Evolutionary conservation across 1,140 invertebrate genomes (phyloP), one percentile per base, ranked within the genome.

Genomic region (Euborellia annulipes): DNA sequence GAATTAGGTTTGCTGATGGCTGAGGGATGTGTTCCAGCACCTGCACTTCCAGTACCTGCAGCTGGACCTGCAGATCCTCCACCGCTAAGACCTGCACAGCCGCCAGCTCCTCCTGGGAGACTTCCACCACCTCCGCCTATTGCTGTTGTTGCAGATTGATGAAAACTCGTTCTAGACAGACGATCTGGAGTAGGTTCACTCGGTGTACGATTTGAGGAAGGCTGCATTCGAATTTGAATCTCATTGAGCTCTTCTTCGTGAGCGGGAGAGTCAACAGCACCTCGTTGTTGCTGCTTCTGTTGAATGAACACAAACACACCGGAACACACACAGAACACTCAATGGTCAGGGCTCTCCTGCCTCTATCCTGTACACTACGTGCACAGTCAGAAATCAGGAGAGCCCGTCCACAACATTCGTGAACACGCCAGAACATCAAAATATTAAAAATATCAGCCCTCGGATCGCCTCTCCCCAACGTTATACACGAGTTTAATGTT

Each of bases 201-300:
- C 38, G 43, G 50, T 19, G 50, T 43, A 40, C 39, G 43, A 44
- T 36, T 48, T 13, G 30, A 49, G 8, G 46, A 36, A 17, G 65
- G 45, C 16, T 51, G 42, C 34, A 68, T 53, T 34, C 64, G 58
- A 42, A 68, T 63, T 53, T 68, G 66, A 41, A 69, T 63, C 50
- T 68, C 67, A 50, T 67, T 68, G 40, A 68, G 51, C 47, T 70
- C 67, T 47, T 69, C 66, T 16, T 60, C 56, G 22, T 63, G 60
- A 16, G 49, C 51, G 8, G 58, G 60, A 19, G 55, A 54, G 13
- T 61, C 61, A 39, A 53, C 50, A 16, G 50, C 59, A 23, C 48
- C 55, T 38, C 52, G 54, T 47, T 50, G 56, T 51, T 60, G 59
- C 30, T 62, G 59, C 58, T 64, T 58, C 50, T 59, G 43, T 36